Evolutionary conservation across 2,797 vertebrate genomes (phyloP), one percentile per base, ranked within the genome.

Genomic region (Pseudomugil gertrudae): DNA sequence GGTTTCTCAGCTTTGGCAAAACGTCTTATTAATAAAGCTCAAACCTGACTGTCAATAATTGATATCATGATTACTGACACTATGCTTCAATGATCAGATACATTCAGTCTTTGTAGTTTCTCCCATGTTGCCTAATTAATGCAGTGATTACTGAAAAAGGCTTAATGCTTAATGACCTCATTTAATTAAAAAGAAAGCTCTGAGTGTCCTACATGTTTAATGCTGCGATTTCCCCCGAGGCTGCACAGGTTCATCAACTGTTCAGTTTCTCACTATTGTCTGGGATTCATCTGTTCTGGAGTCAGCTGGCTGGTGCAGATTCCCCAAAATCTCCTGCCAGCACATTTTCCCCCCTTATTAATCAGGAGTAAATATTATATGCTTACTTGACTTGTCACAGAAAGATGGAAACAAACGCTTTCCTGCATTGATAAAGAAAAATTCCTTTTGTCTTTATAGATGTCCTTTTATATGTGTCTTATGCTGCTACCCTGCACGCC

Each of bases 241-340:
- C 80, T 62, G 58, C 70, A 81, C 68, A 90, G 84, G 82, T 85
- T 87, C 84, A 80, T 90, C 85, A 87, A 90, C 88, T 90, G 90
- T 85, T 90, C 84, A 79, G 77, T 84, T 90, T 92, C 90, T 85
- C 90, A 90, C 78, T 85, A 84, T 91, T 90, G 90, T 93, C 88
- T 92, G 72, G 64, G 81, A 76, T 77, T 79, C 88, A 90, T 90
- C 90, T 91, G 90, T 57, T 87, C 27, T 45, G 15, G 79, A 80
- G 88, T 91, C 90, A 89, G 89, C 90, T 90, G 87, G 86, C 56
- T 66, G 72, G 81, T 81, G 27, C 60, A 69, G 86, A 77, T 57
- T 60, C 61, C 33, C 19, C 45, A 63, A 57, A 69, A 68, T 71
- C 77, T 71, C 74, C 63, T 60, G 69, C 74, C 75, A 86, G 75